phyloP scores from a whole-genome alignment of 2,797 vertebrate genomes.

The Hephaestus fuliginosus region DNA sequence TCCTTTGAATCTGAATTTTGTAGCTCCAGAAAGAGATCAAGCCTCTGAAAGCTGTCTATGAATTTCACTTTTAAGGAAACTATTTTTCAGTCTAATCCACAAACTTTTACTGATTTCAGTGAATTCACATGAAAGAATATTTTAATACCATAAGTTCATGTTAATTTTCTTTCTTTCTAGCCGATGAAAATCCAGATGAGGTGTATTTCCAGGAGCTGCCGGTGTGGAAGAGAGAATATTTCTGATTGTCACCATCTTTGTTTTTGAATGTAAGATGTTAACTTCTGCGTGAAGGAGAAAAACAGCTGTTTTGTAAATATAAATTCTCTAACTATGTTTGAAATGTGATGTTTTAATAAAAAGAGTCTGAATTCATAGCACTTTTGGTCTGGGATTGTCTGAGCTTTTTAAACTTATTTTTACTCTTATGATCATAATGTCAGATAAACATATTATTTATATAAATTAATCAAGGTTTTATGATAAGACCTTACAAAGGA shows the following conservation, averaged over 20 bases:
- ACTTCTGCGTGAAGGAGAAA: conserved; percentile 2
- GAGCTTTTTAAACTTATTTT: neutral
- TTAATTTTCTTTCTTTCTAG: conserved; percentile 47
- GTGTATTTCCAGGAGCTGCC: conserved; percentile 84
- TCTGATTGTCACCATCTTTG: conserved; percentile 64
- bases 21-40: neutral
- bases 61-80: neutral
- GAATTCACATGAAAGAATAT: neutral
- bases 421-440: neutral
- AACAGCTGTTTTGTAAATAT: conserved; percentile 65
- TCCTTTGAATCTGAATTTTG: too few relatives aligned
- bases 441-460: neutral
- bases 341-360: conserved; percentile 80
- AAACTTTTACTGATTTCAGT: neutral
- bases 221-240: conserved; percentile 86
- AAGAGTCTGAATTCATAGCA: conserved; percentile 71
- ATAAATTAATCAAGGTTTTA: neutral
- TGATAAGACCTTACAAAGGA: neutral
- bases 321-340: conserved; percentile 54
- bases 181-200: conserved; percentile 80
- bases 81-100: neutral
- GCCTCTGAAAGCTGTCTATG: neutral
- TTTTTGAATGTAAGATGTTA: conserved; percentile 28
- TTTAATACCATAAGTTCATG: neutral
- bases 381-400: conserved; percentile 18